These are phyloP conservation scores for Petrocephalus schoutedeni DNA, from an alignment of 2,797 vertebrate species.

Conservation along the genomic window DNA sequence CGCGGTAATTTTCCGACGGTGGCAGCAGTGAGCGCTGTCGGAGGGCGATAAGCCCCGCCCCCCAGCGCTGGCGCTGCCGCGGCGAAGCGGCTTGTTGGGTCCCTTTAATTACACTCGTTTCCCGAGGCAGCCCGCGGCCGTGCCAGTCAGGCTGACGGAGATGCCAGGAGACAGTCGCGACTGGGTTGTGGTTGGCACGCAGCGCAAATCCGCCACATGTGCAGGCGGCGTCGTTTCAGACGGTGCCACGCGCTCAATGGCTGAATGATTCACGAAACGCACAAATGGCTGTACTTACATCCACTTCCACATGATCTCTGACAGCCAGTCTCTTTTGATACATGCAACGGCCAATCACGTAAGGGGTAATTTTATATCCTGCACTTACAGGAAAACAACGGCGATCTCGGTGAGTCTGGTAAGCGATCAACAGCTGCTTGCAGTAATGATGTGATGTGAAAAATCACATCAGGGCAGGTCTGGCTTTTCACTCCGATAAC, in stretches of 20 bases:
- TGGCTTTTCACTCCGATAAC: not conserved
- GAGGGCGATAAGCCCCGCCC: slow-evolving; percentile 51
- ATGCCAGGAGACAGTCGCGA: not conserved
- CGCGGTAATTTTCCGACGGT: slow-evolving; percentile 46
- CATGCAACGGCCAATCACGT: not conserved
- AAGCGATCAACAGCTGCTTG: not conserved
- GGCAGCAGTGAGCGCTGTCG: slow-evolving; percentile 49
- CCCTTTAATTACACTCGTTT: not conserved
- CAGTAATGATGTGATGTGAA: not conserved
- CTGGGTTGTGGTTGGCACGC: not conserved
- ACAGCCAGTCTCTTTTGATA: not conserved
- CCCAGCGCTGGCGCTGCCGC: slow-evolving; percentile 41
- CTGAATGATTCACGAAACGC: not conserved
- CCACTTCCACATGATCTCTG: not conserved
- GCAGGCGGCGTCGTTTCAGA: not conserved
- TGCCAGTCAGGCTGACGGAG: not conserved
- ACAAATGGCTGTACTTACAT: not conserved
- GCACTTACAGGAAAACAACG: not conserved
- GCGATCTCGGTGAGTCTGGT: not conserved
- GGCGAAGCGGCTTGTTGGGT: not conserved
- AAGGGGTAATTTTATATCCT: not conserved
- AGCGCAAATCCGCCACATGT: not conserved
- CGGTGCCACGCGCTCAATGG: not conserved
- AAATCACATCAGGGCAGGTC: not conserved
- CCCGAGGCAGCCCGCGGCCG: not conserved